Evolutionary conservation across 2,113 vertebrate species (phyloP).

Genomic region (Cynopterus brachyotis): DNA sequence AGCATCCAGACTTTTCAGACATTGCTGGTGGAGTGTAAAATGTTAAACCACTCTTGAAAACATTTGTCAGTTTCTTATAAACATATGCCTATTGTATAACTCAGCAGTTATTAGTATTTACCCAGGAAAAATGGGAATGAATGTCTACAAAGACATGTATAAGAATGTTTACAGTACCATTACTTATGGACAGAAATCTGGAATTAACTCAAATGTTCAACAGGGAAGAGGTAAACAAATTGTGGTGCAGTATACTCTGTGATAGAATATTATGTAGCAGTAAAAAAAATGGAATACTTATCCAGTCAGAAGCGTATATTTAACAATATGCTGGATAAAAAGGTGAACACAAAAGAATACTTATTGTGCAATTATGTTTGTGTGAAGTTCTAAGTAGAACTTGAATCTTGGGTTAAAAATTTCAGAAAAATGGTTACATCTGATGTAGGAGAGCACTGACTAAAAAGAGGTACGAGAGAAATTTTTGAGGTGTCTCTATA

Average conservation of each 20-base stretch:
- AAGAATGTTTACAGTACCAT: neutral
- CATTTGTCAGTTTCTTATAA: neutral
- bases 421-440: neutral
- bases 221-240: neutral
- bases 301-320: neutral
- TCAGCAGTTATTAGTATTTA: neutral
- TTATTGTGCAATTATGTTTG: neutral
- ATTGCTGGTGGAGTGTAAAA: neutral
- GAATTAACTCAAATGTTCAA: neutral
- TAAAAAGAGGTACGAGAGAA: neutral
- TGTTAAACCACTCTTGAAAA: neutral
- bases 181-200: neutral
- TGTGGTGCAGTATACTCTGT: neutral
- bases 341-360: neutral
- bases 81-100: neutral
- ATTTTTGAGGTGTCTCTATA: neutral
- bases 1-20: neutral
- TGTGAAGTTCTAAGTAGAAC: neutral
- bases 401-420: neutral
- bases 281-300: slow-evolving; percentile 12
- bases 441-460: neutral
- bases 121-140: neutral
- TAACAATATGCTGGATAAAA: neutral
- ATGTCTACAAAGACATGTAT: neutral
- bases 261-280: neutral